Evolutionary conservation across 2,888 invertebrate species (phyloP), one percentile per base, ranked within the genome.

Genomic region (Cephus spinipes): DNA sequence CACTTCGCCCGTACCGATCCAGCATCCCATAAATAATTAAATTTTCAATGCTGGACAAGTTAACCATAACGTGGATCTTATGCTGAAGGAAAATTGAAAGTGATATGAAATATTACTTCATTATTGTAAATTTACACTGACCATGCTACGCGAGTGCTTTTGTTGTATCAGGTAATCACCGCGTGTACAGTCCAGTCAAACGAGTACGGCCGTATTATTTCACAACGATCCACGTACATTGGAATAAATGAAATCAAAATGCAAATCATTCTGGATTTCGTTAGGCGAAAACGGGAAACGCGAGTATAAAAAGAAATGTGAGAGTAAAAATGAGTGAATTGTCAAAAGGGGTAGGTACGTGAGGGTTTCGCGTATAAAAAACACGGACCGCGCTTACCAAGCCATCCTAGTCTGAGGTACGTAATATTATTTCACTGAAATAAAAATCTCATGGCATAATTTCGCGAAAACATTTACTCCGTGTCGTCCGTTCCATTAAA

Each of bases 201-300:
- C 23, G 55, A 55, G 23, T 9, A 55, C 9, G 9, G 9, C 23
- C 23, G 9, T 23, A 23, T 55, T 55, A 55, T 55, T 55, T 23
- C 23, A 23, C 23, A 2, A 2, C 9, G 55, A 15, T 40, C 55
- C 32, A 11, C 33, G 80, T 78, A 81, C 81, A 78, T 77, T 80
- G 81, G 84, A 84, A 84, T 84, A 84, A 84, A 84, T 84, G 82
- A 83, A 84, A 85, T 84, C 80, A 85, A 84, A 85, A 84, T 85
- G 83, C 83, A 81, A 84, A 84, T 85, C 80, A 84, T 82, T 71
- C 12, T 9, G 71, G 12, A 71, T 71, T 71, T 71, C 71, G 31
- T 31, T 71, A 3, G 12, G 12, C 31, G 32, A 31, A 4, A 32
- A 33, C 71, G 30, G 31, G 31, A 23, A 23, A 71, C 31, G 11